These are phyloP conservation scores for Zaprionus camerounensis DNA, from an alignment of 1,140 invertebrate species.

Conservation along the genomic window DNA sequence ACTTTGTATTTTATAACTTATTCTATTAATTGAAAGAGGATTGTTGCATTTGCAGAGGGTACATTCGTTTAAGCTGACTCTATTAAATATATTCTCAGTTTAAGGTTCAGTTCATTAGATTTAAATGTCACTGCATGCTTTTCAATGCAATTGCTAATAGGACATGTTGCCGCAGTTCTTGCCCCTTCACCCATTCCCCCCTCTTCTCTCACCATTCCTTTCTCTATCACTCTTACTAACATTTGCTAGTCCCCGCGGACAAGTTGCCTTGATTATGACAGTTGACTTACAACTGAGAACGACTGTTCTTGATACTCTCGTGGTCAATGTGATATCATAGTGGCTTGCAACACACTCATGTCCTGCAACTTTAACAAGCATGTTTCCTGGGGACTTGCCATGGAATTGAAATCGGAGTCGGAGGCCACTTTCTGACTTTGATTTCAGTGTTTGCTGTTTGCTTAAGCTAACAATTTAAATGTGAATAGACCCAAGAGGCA, in stretches of 20 bases:
- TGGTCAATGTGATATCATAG: slow-evolving; percentile 60
- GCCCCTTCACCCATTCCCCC: too few relatives aligned
- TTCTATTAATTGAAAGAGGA: too few relatives aligned
- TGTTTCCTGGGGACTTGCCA: slow-evolving; percentile 45
- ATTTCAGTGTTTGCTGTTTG: slow-evolving; percentile 46
- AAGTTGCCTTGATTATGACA: slow-evolving; percentile 69
- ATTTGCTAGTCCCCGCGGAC: slow-evolving; percentile 49
- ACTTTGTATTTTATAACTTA: too few relatives aligned
- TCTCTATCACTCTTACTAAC: not conserved
- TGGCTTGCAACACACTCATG: slow-evolving; percentile 47
- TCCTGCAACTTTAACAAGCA: slow-evolving; percentile 49
- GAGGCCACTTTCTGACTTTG: slow-evolving; percentile 17
- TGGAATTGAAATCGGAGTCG: slow-evolving; percentile 21
- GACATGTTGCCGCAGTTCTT: slow-evolving; percentile 39
- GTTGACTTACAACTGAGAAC: slow-evolving; percentile 43
- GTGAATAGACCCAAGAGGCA: slow-evolving; percentile 14
- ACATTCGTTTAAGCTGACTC: too few relatives aligned
- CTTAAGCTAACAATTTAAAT: slow-evolving; percentile 56
- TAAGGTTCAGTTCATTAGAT: too few relatives aligned
- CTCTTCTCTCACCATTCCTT: not conserved
- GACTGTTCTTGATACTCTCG: slow-evolving; percentile 11
- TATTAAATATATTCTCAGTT: too few relatives aligned
- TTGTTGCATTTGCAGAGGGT: too few relatives aligned
- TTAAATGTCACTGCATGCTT: too few relatives aligned
- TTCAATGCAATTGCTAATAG: slow-evolving; percentile 6